phyloP scores from a whole-genome alignment of 1,140 invertebrate genomes.

The Aethina tumida region DNA sequence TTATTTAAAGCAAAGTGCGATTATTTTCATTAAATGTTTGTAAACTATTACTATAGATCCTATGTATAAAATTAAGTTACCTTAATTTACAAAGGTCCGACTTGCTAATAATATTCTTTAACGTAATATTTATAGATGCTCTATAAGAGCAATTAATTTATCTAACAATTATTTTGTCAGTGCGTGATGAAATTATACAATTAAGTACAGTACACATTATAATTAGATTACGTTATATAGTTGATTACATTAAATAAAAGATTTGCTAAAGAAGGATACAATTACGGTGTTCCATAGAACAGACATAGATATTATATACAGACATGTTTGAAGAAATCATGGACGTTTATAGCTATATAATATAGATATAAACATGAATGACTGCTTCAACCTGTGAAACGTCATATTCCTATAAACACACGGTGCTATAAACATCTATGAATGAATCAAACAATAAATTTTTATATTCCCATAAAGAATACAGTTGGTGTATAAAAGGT shows the following conservation, averaged over 20 bases:
- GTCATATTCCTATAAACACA: neutral
- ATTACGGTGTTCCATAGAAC: conserved; percentile 2
- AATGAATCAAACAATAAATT: neutral
- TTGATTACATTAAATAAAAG: no score
- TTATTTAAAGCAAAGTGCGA: conserved; percentile 15
- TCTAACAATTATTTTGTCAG: conserved; percentile 3
- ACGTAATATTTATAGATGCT: conserved; percentile 15
- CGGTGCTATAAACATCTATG: neutral
- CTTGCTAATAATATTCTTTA: conserved; percentile 13
- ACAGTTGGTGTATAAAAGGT: neutral
- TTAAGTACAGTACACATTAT: conserved; percentile 11
- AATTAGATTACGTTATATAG: no score
- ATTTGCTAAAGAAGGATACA: no score
- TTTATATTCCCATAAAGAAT: neutral
- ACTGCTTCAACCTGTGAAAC: neutral
- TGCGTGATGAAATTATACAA: conserved; percentile 5
- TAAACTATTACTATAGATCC: conserved; percentile 15
- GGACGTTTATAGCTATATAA: no score
- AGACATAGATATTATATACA: conserved; percentile 1
- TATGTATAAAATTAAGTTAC: conserved; percentile 9
- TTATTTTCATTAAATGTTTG: conserved; percentile 14
- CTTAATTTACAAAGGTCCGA: conserved; percentile 12
- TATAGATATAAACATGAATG: no score
- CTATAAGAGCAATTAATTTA: conserved; percentile 21
- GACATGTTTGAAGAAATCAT: no score